These are phyloP conservation scores for Elanoides forficatus DNA, from an alignment of 2,113 vertebrate species.

Conservation along the genomic window DNA sequence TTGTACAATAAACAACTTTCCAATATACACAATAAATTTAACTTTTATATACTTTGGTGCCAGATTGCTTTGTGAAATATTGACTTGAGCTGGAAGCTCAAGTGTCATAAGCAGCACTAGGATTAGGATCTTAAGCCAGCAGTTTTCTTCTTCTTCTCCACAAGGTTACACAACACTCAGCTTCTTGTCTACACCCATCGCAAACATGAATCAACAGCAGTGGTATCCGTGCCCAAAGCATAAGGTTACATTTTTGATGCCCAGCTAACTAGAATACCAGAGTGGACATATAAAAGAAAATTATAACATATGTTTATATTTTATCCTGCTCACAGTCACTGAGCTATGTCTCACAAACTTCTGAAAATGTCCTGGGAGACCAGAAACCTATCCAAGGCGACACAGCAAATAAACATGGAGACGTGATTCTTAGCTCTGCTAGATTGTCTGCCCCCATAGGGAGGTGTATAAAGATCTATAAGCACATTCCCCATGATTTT, in stretches of 20 bases:
- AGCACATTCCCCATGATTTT: background rate
- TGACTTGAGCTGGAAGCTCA: background rate
- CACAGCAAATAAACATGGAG: background rate
- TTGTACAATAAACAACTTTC: background rate
- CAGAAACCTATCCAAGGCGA: background rate
- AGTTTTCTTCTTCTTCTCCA: background rate
- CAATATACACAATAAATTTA: background rate
- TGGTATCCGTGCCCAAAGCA: background rate
- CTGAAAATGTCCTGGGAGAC: background rate
- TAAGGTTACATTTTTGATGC: background rate
- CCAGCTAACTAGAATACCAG: background rate
- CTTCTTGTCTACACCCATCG: background rate
- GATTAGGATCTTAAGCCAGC: background rate
- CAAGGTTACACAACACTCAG: background rate
- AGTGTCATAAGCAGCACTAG: background rate
- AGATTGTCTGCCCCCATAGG: background rate
- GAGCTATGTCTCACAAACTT: background rate
- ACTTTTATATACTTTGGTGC: background rate
- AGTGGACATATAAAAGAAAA: background rate
- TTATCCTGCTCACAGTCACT: background rate
- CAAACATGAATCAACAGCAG: background rate
- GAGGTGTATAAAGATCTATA: background rate
- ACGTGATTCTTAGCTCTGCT: background rate
- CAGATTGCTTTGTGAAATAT: background rate
- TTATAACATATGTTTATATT: background rate